A percentile compares a stretch with the other conserved stretches of the same genome.
Conservation (phyloP, 2,113 vertebrate species). For the Hippocampus zosterae region DNA sequence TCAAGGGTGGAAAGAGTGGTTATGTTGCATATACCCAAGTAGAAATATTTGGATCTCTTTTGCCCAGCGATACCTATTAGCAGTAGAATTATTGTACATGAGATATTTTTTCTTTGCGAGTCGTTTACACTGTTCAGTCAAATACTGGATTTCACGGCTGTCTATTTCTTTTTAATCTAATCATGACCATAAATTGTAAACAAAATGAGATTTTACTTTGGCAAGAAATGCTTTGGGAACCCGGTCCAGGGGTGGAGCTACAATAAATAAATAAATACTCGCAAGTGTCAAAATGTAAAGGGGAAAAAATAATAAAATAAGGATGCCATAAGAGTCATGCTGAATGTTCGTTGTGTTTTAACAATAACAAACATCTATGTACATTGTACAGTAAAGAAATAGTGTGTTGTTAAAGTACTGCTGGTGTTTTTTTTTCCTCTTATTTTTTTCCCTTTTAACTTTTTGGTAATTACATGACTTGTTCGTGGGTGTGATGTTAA, state of each 20-base stretch:
- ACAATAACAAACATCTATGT: slow-evolving; percentile 20
- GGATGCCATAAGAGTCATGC: slow-evolving; percentile 45
- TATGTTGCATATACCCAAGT: neutral
- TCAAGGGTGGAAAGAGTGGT: neutral
- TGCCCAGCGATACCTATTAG: neutral
- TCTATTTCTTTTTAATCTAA: neutral
- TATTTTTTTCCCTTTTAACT: slow-evolving; percentile 5
- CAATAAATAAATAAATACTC: slow-evolving; percentile 10
- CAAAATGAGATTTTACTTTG: slow-evolving; percentile 22
- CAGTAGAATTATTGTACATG: neutral
- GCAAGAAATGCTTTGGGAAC: slow-evolving; percentile 38
- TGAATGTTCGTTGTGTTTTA: slow-evolving; percentile 18
- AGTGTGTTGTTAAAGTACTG: slow-evolving; percentile 16
- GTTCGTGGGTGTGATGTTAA: neutral
- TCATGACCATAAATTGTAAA: neutral
- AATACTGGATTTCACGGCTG: slow-evolving; percentile 1
- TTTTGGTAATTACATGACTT: neutral
- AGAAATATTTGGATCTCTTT: neutral
- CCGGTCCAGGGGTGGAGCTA: neutral
- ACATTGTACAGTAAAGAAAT: slow-evolving; percentile 26
- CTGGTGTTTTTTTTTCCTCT: neutral
- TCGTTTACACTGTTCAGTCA: neutral
- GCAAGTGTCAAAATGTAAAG: slow-evolving; percentile 41
- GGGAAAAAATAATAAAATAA: slow-evolving; percentile 15
- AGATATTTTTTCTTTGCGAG: neutral